Evolutionary conservation across 2,888 invertebrate genomes (phyloP).

Genomic region (Philopedon plagiatum): DNA sequence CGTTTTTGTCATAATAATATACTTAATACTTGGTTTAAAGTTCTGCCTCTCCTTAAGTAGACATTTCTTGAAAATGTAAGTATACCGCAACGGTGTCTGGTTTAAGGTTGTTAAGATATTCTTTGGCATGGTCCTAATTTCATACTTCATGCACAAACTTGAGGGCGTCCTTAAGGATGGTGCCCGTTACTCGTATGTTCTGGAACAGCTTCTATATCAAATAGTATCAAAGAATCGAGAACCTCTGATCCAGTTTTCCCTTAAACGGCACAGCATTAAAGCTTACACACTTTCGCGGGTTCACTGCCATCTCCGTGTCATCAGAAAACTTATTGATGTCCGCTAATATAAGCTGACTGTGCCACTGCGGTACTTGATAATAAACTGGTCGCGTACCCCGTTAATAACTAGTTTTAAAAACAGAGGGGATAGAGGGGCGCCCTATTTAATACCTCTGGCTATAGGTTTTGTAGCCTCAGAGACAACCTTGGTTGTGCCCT

Average conservation of each 20-base stretch:
- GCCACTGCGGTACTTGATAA: not conserved
- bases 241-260: constrained; percentile 64
- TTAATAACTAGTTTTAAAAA: constrained; percentile 58
- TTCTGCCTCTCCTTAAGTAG: no score
- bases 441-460: constrained; percentile 58
- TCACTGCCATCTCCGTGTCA: constrained; percentile 47
- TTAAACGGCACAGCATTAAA: constrained; percentile 14
- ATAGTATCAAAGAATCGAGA: constrained; percentile 58
- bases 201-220: constrained; percentile 63
- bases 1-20: no score
- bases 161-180: constrained; percentile 31
- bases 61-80: no score
- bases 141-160: constrained; percentile 25
- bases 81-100: no score
- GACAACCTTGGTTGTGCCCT: constrained; percentile 30
- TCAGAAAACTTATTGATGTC: constrained; percentile 33
- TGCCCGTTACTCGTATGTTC: constrained; percentile 53
- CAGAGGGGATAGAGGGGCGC: constrained; percentile 62
- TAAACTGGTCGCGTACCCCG: constrained; percentile 38
- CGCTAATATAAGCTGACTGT: constrained; percentile 25
- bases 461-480: constrained; percentile 32
- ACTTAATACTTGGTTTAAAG: no score
- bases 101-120: no score
- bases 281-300: constrained; percentile 45
- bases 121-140: no score